Evolutionary conservation across 2,888 invertebrate species (phyloP), one percentile per base, ranked within the genome.

Genomic region (Ditylenchus weischeri): DNA sequence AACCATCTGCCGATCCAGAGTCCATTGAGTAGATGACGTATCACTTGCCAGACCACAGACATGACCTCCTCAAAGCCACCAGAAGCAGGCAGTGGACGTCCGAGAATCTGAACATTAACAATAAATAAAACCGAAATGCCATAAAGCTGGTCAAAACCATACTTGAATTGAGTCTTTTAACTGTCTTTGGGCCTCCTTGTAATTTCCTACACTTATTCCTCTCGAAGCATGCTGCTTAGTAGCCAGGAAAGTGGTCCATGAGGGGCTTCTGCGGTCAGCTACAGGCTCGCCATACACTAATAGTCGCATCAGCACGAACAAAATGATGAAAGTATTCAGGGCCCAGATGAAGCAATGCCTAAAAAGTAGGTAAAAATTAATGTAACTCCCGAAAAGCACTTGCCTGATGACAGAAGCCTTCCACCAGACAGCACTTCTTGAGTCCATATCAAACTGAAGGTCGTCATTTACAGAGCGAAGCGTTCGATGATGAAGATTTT

Each of bases 1-100:
- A 77, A 70, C 73, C 73, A 81, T 36, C 81, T 74, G 10, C 81
- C 81, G 23, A 81, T 76, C 81, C 81, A 81, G 23, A 81, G 36
- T 61, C 75, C 72, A 69, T 82, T 81, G 48, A 81, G 65, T 3
- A 77, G 21, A 59, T 81, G 81, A 11, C 81, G 71, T 18, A 81
- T 72, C 21, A 77, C 68, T 67, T 76, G 73, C 71, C 68, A 76
- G 13, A 71, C 69, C 4, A 81, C 69, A 0, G 78, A 77, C 36
- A 78, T 60, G 15, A 72, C 64, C 48, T 76, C 72, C 47, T 80
- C 80, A 8, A 72, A n/a, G 47, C 80, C 65, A n/a, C 79, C 77
- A 8, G 75, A 69, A 21, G 67, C 69, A 3, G 81, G 81, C n/a
- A 82, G 66, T 13, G 76, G 72, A 29, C 81, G 66, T n/a, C 76